Evolutionary conservation across 1,140 invertebrate genomes (phyloP).

Genomic region (Grapholita molesta): DNA sequence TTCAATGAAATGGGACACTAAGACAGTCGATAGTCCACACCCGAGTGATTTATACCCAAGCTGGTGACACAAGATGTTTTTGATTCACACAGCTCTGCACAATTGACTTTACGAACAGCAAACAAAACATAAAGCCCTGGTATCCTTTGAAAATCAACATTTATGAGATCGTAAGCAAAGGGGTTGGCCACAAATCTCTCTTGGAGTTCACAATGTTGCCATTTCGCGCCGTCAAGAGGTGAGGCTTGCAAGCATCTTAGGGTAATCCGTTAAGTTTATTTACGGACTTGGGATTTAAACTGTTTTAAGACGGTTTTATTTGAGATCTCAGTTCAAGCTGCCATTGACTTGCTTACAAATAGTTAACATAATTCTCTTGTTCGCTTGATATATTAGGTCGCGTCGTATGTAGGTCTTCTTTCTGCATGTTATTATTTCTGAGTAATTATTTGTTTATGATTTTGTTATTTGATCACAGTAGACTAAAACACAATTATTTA

Average conservation of each 20-base stretch:
- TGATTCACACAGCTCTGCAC: conserved; percentile 29
- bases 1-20: background rate
- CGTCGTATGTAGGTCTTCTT: no score
- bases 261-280: conserved; percentile 14
- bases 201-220: conserved; percentile 1
- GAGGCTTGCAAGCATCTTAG: conserved; percentile 13
- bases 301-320: background rate
- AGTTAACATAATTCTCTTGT: background rate
- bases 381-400: background rate
- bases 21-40: background rate
- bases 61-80: conserved; percentile 23
- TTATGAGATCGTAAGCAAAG: conserved; percentile 10
- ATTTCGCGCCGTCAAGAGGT: conserved; percentile 12
- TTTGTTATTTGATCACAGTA: no score
- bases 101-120: conserved; percentile 26
- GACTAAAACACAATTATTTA: no score
- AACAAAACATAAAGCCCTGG: conserved; percentile 28
- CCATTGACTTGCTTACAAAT: background rate
- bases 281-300: background rate
- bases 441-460: no score
- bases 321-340: background rate
- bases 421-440: no score
- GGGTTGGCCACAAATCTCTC: conserved; percentile 10
- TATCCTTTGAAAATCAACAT: conserved; percentile 23
- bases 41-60: conserved; percentile 30